Evolutionary conservation across 2,797 vertebrate species (phyloP).

Genomic region (Erethizon dorsatum): DNA sequence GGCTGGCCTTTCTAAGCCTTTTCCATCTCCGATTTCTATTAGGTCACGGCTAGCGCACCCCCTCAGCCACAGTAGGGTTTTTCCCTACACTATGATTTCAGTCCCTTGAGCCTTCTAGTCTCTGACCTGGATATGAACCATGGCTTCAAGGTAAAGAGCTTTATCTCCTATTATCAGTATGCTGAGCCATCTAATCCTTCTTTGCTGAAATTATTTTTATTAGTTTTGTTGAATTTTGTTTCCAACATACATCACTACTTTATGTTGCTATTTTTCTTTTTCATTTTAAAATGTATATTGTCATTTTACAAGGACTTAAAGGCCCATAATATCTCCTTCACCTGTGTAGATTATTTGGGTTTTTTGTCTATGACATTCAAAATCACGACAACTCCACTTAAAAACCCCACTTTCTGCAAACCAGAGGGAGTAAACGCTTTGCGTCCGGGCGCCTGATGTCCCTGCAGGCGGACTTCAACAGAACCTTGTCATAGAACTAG

Average conservation of each 20-base stretch:
- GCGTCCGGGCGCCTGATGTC: not conserved
- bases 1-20: constrained; percentile 61
- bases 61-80: constrained; percentile 67
- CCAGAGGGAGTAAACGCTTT: not conserved
- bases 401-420: not conserved
- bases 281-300: not conserved
- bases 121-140: constrained; percentile 77
- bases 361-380: constrained; percentile 2
- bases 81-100: constrained; percentile 67
- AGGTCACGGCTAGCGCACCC: constrained; percentile 67
- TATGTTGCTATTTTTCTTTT: not conserved
- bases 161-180: constrained; percentile 58
- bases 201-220: constrained; percentile 62
- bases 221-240: constrained; percentile 56
- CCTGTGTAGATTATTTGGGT: not conserved
- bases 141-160: constrained; percentile 76
- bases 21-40: constrained; percentile 65
- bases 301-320: constrained; percentile 1
- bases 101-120: constrained; percentile 71
- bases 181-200: constrained; percentile 63
- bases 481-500: not conserved
- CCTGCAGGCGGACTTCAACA: not conserved
- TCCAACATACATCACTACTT: constrained; percentile 45
- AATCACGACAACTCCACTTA: not conserved
- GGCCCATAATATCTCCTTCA: not conserved